A percentile compares a stretch with the other conserved stretches of the same genome.
Conservation (phyloP, 2,797 vertebrate genomes). For the Sebastes diploproa region DNA sequence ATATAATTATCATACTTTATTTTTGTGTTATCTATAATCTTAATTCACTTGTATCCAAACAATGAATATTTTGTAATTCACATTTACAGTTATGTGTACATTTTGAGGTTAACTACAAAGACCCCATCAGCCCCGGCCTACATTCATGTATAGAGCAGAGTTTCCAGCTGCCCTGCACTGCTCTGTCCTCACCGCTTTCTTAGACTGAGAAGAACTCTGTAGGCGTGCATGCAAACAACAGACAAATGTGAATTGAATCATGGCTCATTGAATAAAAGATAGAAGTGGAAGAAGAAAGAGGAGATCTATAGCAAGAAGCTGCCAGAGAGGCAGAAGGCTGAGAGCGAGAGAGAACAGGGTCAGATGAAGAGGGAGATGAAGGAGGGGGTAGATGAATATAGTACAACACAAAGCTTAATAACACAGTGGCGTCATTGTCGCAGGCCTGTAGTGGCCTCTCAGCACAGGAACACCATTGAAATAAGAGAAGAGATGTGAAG, state of each 20-base stretch:
- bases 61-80: background rate
- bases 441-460: constrained; percentile 33
- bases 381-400: constrained; percentile 3
- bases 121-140: background rate
- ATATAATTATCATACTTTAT: background rate
- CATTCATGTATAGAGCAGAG: background rate
- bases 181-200: constrained; percentile 11
- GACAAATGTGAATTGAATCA: constrained; percentile 77
- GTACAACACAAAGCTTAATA: constrained; percentile 25
- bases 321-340: background rate
- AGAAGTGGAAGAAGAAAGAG: constrained; percentile 6
- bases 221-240: constrained; percentile 64
- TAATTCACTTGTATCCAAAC: background rate
- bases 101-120: background rate
- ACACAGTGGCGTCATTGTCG: constrained; percentile 62
- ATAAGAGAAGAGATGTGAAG: constrained; percentile 1
- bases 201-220: constrained; percentile 61
- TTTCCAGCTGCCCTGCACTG: background rate
- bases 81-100: too few species aligned
- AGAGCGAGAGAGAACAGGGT: constrained; percentile 12
- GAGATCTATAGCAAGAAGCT: background rate
- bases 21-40: background rate
- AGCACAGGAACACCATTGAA: constrained; percentile 22
- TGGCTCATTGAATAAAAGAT: constrained; percentile 70
- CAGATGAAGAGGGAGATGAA: constrained; percentile 19